Evolutionary conservation across 2,113 vertebrate species (phyloP).

Genomic region (Pachyramphus minor): DNA sequence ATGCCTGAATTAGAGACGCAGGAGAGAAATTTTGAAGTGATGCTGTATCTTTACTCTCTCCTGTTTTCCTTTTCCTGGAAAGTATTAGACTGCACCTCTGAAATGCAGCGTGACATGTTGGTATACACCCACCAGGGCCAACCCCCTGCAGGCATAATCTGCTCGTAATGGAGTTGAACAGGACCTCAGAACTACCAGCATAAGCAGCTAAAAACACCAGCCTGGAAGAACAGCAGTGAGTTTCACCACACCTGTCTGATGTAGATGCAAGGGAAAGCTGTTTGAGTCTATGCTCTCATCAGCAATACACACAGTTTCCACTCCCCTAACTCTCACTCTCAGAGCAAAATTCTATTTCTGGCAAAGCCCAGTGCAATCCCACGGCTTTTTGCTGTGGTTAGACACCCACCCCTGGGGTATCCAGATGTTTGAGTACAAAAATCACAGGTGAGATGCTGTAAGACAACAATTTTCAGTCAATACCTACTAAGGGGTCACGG

Average conservation of each 20-base stretch:
- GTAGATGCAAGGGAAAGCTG: not conserved
- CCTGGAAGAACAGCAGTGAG: not conserved
- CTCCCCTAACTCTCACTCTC: not conserved
- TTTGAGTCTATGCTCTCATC: not conserved
- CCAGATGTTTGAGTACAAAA: not conserved
- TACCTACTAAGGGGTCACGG: not conserved
- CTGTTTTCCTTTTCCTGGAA: not conserved
- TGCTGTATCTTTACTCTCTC: not conserved
- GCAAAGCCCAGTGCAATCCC: not conserved
- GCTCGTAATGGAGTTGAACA: not conserved
- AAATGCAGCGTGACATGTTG: not conserved
- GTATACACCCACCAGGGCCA: not conserved
- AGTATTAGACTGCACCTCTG: not conserved
- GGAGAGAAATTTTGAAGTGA: not conserved
- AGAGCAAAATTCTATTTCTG: not conserved
- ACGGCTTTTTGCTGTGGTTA: not conserved
- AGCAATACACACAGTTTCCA: not conserved
- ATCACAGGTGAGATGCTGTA: not conserved
- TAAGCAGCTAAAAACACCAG: not conserved
- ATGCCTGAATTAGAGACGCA: not conserved
- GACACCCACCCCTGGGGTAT: not conserved
- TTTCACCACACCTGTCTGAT: not conserved
- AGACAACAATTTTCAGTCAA: not conserved
- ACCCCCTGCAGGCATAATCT: not conserved
- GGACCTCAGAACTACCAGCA: not conserved